Evolutionary conservation across 2,113 vertebrate species (phyloP).

Genomic region (Reinhardtius hippoglossoides): DNA sequence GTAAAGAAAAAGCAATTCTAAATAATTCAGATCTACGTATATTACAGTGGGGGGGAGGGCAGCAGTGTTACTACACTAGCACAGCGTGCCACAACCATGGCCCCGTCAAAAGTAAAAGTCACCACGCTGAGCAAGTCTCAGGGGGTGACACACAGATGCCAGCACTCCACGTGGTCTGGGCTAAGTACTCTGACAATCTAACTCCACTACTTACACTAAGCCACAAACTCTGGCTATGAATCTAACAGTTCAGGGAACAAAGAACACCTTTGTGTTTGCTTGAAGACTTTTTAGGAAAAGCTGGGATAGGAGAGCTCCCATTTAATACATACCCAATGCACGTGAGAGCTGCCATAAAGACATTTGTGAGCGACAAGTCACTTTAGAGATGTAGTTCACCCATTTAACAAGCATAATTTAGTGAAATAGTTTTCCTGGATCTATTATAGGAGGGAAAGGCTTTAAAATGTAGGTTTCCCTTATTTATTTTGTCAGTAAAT

Average conservation of each 20-base stretch:
- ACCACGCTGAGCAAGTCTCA: conserved; percentile 6
- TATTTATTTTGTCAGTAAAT: not conserved
- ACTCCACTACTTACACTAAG: conserved; percentile 40
- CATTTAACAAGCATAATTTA: conserved; percentile 20
- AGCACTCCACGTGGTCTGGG: conserved; percentile 51
- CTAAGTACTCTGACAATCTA: conserved; percentile 45
- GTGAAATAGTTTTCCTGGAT: not conserved
- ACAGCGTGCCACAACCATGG: conserved; percentile 4
- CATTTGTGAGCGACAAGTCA: conserved; percentile 47
- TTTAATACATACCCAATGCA: conserved; percentile 12
- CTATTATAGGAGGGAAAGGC: not conserved
- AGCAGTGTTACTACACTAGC: not conserved
- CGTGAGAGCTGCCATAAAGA: conserved; percentile 28
- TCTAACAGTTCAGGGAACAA: conserved; percentile 47
- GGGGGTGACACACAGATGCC: conserved; percentile 32
- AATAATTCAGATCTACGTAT: not conserved
- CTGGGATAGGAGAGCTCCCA: conserved; percentile 42
- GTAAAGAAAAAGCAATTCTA: not conserved
- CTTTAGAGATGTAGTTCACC: conserved; percentile 27
- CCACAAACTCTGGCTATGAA: conserved; percentile 59
- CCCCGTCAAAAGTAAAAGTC: conserved; percentile 28
- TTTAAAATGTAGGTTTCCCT: not conserved
- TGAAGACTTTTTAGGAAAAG: conserved; percentile 25
- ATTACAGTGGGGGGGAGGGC: not conserved
- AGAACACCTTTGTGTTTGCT: conserved; percentile 36